Base-by-base conservation (phyloP, 37 sponge, comb jelly and placozoan genomes). In the Chondrilla cf. caribensis region DNA sequence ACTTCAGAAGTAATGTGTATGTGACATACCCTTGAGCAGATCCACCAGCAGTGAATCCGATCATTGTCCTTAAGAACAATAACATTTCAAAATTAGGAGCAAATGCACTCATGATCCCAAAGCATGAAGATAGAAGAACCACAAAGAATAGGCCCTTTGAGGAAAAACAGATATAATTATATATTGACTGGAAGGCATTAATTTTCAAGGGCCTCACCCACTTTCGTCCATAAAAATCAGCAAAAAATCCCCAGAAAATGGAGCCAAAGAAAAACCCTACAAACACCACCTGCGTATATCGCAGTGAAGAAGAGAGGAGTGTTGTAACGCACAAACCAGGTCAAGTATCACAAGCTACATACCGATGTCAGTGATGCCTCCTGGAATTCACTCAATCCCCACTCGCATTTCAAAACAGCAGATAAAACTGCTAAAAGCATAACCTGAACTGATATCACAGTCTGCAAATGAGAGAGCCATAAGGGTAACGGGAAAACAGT, bases 241-340 rank as follows among this genome's bases (percentile, higher is more conserved):
- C 65, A 15, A 89, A 18, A 1, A 81, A 2, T 4, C 93, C 93
- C 84, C 84, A 89, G 11, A 81, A 40, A 8, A 84, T 22, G 24
- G 81, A 77, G 7, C 93, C 93, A 83, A 89, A 29, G 29, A 93
- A 66, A 26, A 89, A 83, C 41, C 93, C 93, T 59, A 84, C 64
- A 80, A 93, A 93, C 43, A 93, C 87, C 17, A 92, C 64, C 91
- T 89, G 37, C 0, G 29, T 4, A 62, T 6, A 47, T 47, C 22
- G 17, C 57, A n/a, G n/a, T n/a, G n/a, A n/a, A n/a, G n/a, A n/a
- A n/a, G n/a, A n/a, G n/a, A n/a, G n/a, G n/a, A n/a, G 51, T 47
- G 51, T 47, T 47, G 51, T 6, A 6, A 14, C 9, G 51, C 51
- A 47, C 25, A 37, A n/a, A n/a, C n/a, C n/a, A n/a, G n/a, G n/a